Base-by-base conservation (phyloP, 2,797 vertebrate species). In the Cyprinodon diabolis region DNA sequence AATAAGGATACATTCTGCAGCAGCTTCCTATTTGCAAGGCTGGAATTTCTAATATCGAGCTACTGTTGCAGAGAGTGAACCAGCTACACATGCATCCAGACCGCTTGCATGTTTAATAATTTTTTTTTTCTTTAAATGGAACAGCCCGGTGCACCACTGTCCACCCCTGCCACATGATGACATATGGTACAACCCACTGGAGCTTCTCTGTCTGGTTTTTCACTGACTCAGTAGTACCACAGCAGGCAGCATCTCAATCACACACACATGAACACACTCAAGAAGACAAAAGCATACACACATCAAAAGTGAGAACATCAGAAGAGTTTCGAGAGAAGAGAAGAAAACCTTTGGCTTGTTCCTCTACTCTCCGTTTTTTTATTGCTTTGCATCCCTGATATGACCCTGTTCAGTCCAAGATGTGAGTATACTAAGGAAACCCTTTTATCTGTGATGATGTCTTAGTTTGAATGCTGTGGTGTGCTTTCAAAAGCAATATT, bases 351-450 rank as follows among this genome's bases (percentile, higher is more conserved):
- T 49, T 55, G 68, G 76, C 79, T 65, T 25, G 69, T 52, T 60
- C 72, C 75, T 83, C 73, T 40, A 52, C 74, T 72, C 68, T 69
- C 78, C 80, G 81, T 76, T 78, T 84, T 30, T 49, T 77, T 78
- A 68, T 83, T 80, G 79, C 82, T 80, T 81, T 78, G 80, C 69
- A 77, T 90, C 77, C 79, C 86, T 94, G 93, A 90, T 93, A 95
- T 95, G 95, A 95, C 95, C 88, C 93, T 95, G 77, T 95, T 95
- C 86, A 94, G 93, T 84, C 93, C 93, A 72, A 91, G 92, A 94
- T 93, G 95, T 95, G 90, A 95, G 92, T 94, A 93, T 90, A 69
- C 15, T 3, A 68, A 47, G 21, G 76, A 66, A 74, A 45, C 78
- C 37, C 35, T 43, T 80, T 5, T 62, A n/a, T 75, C 23, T 74